Percentiles rank a stretch among this genome's conserved stretches.
Evolutionary conservation across 2,888 invertebrate genomes (phyloP).

Genomic region (Papilio demoleus): DNA sequence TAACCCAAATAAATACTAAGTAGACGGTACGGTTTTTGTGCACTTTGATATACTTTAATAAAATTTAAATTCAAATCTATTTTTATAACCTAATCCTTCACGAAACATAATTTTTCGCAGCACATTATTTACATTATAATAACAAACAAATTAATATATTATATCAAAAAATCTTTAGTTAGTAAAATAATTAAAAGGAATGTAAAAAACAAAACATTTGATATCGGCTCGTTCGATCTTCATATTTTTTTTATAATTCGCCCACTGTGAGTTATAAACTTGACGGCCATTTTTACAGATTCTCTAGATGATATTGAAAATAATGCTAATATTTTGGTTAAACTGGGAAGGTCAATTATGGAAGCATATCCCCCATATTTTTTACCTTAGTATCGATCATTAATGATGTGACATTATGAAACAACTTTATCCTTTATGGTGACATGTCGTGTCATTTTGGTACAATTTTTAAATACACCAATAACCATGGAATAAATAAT

Average conservation of each 20-base stretch:
- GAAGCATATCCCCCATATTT: too few species aligned
- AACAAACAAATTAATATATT: background rate
- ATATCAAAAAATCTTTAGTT: background rate
- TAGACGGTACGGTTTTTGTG: conserved; percentile 50
- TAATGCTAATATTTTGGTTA: background rate
- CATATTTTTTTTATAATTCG: conserved; percentile 13
- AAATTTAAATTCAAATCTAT: background rate
- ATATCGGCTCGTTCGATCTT: conserved; percentile 21
- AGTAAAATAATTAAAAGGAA: conserved; percentile 5
- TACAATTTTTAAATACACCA: background rate
- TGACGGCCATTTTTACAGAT: conserved; percentile 8
- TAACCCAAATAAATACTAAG: conserved; percentile 61
- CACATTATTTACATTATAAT: background rate
- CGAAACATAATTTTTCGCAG: background rate
- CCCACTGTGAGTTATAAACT: background rate
- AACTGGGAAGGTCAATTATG: too few species aligned
- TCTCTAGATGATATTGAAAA: conserved; percentile 15
- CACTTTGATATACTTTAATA: conserved; percentile 15
- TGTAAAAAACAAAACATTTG: conserved; percentile 1
- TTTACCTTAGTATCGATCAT: too few species aligned
- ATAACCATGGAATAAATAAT: background rate
- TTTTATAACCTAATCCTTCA: background rate
- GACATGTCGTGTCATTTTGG: too few species aligned
- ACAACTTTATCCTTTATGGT: too few species aligned
- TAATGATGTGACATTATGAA: too few species aligned